phyloP scores from a whole-genome alignment of 1,140 invertebrate species.

The Sycophaga agraensis region DNA sequence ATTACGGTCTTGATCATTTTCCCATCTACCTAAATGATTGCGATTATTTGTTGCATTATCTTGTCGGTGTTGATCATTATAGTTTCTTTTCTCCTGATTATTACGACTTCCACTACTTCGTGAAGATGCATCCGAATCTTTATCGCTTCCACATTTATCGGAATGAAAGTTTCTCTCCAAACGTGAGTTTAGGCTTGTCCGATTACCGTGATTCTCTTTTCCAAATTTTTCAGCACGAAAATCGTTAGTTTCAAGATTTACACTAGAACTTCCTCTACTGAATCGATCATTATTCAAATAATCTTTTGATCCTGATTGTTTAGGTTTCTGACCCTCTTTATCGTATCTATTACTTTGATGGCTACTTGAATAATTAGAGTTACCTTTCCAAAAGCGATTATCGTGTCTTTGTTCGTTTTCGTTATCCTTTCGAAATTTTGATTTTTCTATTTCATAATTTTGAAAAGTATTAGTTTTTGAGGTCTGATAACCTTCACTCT shows the following conservation, averaged over 20 bases:
- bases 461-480: conserved; percentile 10
- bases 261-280: conserved; percentile 28
- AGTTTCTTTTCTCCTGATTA: conserved; percentile 25
- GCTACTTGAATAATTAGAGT: conserved; percentile 4
- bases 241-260: conserved; percentile 21
- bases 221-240: conserved; percentile 26
- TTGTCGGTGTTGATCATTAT: neutral
- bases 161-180: conserved; percentile 22
- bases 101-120: conserved; percentile 32
- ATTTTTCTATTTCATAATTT: conserved; percentile 25
- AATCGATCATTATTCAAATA: conserved; percentile 30
- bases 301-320: conserved; percentile 16
- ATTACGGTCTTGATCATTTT: no score
- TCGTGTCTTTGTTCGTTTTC: conserved; percentile 43
- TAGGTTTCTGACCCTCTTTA: conserved; percentile 13
- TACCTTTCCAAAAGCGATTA: conserved; percentile 35
- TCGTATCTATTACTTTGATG: conserved; percentile 22
- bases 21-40: conserved; percentile 14
- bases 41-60: neutral
- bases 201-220: conserved; percentile 33
- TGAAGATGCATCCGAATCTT: conserved; percentile 42
- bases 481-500: no score
- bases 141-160: conserved; percentile 41
- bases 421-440: conserved; percentile 39
- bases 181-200: conserved; percentile 14